phyloP scores from a whole-genome alignment of 1,140 invertebrate species.

The Drosophila orosa region DNA sequence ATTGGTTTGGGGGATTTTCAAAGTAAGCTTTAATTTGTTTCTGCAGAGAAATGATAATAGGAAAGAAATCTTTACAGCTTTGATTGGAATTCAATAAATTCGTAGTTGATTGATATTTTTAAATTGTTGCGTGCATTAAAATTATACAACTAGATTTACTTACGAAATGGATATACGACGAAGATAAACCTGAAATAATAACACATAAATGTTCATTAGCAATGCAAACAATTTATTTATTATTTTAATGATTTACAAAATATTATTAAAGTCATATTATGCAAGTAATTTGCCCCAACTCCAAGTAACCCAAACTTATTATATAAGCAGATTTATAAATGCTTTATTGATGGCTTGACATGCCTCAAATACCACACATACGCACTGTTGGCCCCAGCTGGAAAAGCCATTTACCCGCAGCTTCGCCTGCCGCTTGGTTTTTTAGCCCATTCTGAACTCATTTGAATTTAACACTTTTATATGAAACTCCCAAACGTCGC shows the following conservation, averaged over 20 bases:
- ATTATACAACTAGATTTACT: background rate
- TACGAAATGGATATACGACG: background rate
- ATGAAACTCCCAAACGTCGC: constrained; percentile 53
- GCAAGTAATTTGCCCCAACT: constrained; percentile 4
- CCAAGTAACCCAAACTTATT: constrained; percentile 17
- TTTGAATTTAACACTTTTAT: constrained; percentile 82
- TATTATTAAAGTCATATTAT: background rate
- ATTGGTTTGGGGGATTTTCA: background rate
- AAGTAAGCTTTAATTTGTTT: constrained; percentile 7
- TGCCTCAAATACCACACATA: constrained; percentile 50
- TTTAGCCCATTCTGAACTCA: constrained; percentile 67
- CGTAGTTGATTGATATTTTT: too few relatives aligned
- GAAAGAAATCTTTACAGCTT: background rate
- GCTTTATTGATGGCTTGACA: constrained; percentile 44
- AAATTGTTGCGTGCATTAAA: too few relatives aligned
- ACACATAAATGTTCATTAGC: constrained; percentile 11
- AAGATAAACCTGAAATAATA: constrained; percentile 22
- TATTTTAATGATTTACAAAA: background rate
- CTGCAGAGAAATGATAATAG: background rate
- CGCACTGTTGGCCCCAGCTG: constrained; percentile 64
- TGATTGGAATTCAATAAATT: background rate
- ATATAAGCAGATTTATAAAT: constrained; percentile 36
- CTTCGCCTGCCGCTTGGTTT: constrained; percentile 38
- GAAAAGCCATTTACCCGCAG: constrained; percentile 56
- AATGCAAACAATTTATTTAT: background rate